Evolutionary conservation across 2,888 invertebrate genomes (phyloP).

Genomic region (Leptopilina syphax): DNA sequence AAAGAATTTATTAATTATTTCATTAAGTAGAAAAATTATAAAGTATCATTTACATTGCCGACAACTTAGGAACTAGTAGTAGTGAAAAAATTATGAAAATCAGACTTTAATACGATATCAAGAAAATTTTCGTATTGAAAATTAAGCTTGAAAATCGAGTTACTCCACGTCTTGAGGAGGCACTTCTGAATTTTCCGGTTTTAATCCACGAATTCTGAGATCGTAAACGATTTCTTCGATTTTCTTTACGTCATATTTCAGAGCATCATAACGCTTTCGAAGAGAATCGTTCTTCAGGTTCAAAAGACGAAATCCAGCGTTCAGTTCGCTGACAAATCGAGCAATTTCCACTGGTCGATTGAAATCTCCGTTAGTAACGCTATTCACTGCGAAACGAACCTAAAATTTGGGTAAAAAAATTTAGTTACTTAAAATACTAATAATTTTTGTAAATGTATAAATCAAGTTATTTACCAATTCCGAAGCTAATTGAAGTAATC

Average conservation of each 20-base stretch:
- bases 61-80: constrained; percentile 2
- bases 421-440: too few relatives aligned
- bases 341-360: constrained; percentile 89
- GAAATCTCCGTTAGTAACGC: constrained; percentile 91
- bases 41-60: background rate
- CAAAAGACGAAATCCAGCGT: constrained; percentile 91
- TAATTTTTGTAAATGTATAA: background rate
- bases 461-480: constrained; percentile 82
- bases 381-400: constrained; percentile 89
- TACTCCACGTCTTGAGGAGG: constrained; percentile 15
- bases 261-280: constrained; percentile 90
- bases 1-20: too few relatives aligned
- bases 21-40: too few relatives aligned
- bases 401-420: constrained; percentile 70
- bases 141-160: background rate
- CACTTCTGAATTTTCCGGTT: constrained; percentile 68
- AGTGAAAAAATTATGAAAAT: constrained; percentile 1
- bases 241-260: constrained; percentile 96
- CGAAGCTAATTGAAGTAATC: constrained; percentile 88
- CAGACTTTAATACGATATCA: constrained; percentile 6
- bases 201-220: constrained; percentile 88
- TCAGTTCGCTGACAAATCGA: constrained; percentile 90
- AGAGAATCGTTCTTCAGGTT: constrained; percentile 94
- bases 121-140: background rate
- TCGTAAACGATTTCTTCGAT: constrained; percentile 95